Conservation (phyloP, 2,797 vertebrate species). For the Rhinophrynus dorsalis region DNA sequence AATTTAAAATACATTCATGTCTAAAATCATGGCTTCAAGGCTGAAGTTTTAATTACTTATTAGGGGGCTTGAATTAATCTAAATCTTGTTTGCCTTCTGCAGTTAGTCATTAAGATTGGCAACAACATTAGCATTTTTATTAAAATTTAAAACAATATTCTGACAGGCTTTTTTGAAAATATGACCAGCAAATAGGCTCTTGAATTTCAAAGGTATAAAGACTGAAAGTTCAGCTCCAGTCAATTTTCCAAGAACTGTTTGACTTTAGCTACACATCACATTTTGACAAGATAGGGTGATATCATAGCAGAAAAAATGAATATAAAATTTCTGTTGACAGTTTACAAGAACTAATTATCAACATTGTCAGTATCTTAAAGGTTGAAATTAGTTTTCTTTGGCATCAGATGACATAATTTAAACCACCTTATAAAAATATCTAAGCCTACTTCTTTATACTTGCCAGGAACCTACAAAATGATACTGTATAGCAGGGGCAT, state of each 20-base stretch:
- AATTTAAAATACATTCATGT: slow-evolving; percentile 1
- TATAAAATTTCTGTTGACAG: slow-evolving; percentile 9
- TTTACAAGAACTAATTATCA: slow-evolving; percentile 10
- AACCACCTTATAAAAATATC: too few species aligned
- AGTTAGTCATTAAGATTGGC: slow-evolving; percentile 1
- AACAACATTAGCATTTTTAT: slow-evolving; percentile 14
- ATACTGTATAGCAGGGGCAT: too few species aligned
- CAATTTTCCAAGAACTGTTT: background rate
- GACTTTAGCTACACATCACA: background rate
- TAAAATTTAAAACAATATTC: background rate
- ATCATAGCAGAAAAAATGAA: background rate
- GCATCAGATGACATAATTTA: too few species aligned
- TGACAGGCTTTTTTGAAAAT: background rate
- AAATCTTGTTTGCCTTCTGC: background rate
- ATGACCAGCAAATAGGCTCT: background rate
- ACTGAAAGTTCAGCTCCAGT: background rate
- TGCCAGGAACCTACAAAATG: too few species aligned
- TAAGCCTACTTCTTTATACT: background rate
- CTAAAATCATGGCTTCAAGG: background rate
- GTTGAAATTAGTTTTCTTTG: too few species aligned
- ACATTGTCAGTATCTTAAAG: background rate
- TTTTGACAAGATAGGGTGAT: background rate
- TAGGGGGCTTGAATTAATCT: background rate
- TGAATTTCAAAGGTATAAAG: background rate
- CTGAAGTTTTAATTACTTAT: slow-evolving; percentile 17